Evolutionary conservation across 2,113 vertebrate genomes (phyloP).

Genomic region (Sander vitreus): DNA sequence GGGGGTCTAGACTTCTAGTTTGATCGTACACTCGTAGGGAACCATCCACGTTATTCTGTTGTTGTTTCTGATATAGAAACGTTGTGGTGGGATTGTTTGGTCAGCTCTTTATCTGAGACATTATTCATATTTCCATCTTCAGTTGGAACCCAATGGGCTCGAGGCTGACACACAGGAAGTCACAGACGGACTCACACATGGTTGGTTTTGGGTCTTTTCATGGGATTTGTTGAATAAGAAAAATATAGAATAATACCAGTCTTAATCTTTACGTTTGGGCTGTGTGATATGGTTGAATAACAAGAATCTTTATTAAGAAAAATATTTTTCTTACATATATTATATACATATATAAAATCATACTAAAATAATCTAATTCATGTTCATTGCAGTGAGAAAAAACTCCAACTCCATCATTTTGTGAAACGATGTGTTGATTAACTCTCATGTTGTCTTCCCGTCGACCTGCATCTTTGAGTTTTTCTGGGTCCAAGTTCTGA

Average conservation of each 20-base stretch:
- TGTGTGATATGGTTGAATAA: slow-evolving; percentile 16
- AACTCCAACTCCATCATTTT: neutral
- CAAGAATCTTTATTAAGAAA: slow-evolving; percentile 25
- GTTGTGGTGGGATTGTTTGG: neutral
- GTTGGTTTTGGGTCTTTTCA: slow-evolving; percentile 17
- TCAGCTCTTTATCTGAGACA: neutral
- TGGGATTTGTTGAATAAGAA: slow-evolving; percentile 50
- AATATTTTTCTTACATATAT: slow-evolving; percentile 53
- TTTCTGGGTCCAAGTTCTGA: too few species aligned
- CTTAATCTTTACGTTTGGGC: slow-evolving; percentile 22
- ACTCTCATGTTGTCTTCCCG: too few species aligned
- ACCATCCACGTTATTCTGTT: too few species aligned
- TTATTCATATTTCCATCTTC: neutral
- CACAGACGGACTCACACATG: neutral
- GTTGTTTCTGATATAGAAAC: too few species aligned
- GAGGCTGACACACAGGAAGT: neutral
- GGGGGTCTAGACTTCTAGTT: too few species aligned
- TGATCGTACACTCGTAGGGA: too few species aligned
- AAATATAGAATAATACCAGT: slow-evolving; percentile 11
- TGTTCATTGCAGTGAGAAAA: neutral
- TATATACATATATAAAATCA: slow-evolving; percentile 14
- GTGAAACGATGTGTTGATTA: neutral
- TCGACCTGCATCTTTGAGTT: too few species aligned
- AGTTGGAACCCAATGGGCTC: neutral
- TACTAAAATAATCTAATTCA: neutral